These are phyloP conservation scores for Crenichthys baileyi DNA, from an alignment of 2,797 vertebrate species.

Conservation along the genomic window DNA sequence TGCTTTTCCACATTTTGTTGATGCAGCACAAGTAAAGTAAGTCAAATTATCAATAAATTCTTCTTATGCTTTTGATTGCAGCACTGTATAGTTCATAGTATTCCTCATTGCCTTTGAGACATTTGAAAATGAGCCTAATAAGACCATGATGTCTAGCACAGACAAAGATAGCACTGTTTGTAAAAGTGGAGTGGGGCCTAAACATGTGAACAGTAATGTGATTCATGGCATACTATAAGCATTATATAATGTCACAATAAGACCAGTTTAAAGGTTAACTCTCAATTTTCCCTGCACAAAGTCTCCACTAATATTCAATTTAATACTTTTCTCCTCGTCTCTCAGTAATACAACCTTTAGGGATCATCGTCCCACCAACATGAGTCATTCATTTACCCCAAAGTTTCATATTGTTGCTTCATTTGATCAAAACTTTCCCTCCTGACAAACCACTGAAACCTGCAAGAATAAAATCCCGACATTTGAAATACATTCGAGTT, in stretches of 20 bases:
- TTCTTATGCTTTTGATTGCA: neutral
- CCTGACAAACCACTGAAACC: conserved; percentile 6
- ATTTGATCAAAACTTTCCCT: conserved; percentile 7
- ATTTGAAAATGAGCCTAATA: conserved; percentile 20
- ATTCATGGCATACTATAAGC: conserved; percentile 15
- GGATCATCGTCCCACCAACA: conserved; percentile 4
- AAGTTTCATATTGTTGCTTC: conserved; percentile 12
- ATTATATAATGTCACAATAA: conserved; percentile 15
- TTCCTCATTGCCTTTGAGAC: neutral
- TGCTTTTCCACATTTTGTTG: neutral
- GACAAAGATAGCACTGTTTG: conserved; percentile 13
- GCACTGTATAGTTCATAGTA: neutral
- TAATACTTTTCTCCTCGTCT: neutral
- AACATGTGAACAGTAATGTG: conserved; percentile 46
- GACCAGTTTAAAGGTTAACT: conserved; percentile 28
- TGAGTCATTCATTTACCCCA: conserved; percentile 22
- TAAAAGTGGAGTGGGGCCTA: neutral
- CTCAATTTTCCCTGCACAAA: conserved; percentile 5
- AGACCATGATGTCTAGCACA: neutral
- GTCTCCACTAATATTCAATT: neutral
- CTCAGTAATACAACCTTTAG: conserved; percentile 6
- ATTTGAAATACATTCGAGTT: neutral
- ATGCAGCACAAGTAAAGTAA: no score
- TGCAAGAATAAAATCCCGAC: neutral
- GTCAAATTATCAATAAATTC: no score